Conservation (phyloP, 2,113 vertebrate genomes). For the Peromyscus californicus region DNA sequence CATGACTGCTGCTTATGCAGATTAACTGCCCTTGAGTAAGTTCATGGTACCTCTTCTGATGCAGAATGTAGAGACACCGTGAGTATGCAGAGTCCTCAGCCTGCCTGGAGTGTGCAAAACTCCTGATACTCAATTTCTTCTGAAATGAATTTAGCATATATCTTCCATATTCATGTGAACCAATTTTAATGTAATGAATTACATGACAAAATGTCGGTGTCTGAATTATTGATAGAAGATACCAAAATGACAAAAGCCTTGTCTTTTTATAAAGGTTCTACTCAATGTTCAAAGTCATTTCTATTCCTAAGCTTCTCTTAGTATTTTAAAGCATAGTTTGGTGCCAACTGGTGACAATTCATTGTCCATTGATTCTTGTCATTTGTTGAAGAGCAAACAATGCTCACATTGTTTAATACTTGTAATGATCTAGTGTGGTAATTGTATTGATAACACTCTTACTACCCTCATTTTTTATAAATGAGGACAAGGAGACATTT, state of each 20-base stretch:
- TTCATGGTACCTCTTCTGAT: not conserved
- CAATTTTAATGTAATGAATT: constrained; percentile 56
- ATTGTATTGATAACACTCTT: not conserved
- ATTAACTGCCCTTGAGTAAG: constrained; percentile 11
- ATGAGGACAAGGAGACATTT: not conserved
- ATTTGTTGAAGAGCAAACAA: not conserved
- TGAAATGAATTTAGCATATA: constrained; percentile 59
- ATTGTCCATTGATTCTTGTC: not conserved
- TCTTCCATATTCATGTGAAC: constrained; percentile 25
- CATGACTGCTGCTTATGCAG: not conserved
- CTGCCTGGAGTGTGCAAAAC: not conserved
- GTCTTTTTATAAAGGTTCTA: not conserved
- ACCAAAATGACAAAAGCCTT: not conserved
- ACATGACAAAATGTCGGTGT: not conserved
- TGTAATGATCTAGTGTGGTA: not conserved
- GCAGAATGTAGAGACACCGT: not conserved
- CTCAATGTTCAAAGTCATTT: constrained; percentile 35
- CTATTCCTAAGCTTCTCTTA: not conserved
- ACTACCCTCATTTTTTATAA: not conserved
- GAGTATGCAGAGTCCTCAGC: not conserved
- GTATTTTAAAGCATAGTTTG: not conserved
- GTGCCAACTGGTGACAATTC: not conserved
- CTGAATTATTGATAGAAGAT: not conserved
- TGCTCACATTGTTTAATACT: not conserved
- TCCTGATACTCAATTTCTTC: constrained; percentile 15